A percentile compares a stretch with the other conserved stretches of the same genome.
Conservation (phyloP, 2,113 vertebrate species). For the Chaenocephalus aceratus region DNA sequence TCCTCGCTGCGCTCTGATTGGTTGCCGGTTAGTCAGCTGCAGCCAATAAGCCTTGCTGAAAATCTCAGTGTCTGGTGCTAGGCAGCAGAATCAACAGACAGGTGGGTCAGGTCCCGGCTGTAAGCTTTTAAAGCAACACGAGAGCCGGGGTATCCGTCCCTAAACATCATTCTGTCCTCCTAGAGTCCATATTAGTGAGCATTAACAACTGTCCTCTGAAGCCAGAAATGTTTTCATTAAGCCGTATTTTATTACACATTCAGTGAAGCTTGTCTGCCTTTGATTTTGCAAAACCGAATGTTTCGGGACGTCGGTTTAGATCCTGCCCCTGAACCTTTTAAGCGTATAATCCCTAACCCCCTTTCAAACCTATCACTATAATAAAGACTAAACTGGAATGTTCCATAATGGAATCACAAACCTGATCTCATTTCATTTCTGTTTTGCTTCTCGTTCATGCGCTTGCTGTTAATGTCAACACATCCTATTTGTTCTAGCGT, state of each 20-base stretch:
- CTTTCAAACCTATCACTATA: no score
- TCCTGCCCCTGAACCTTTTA: no score
- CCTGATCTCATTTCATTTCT: neutral
- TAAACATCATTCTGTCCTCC: conserved; percentile 4
- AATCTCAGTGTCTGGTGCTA: conserved; percentile 93
- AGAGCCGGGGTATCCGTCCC: conserved; percentile 5
- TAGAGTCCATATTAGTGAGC: conserved; percentile 23
- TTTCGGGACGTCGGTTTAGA: no score
- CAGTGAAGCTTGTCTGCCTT: neutral
- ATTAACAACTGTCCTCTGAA: neutral
- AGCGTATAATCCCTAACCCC: no score
- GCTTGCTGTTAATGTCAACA: neutral
- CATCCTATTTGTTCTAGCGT: neutral
- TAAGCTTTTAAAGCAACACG: conserved; percentile 88
- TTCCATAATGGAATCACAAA: neutral
- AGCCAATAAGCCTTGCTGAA: conserved; percentile 90
- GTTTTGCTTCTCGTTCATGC: neutral
- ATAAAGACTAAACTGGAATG: neutral
- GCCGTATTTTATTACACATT: no score
- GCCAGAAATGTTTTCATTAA: neutral
- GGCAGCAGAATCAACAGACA: conserved; percentile 95
- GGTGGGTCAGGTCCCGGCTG: conserved; percentile 93
- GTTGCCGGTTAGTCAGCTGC: conserved; percentile 89
- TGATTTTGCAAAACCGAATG: neutral
- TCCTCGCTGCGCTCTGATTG: conserved; percentile 75